Percentiles rank a stretch among this genome's conserved stretches.
These are phyloP conservation scores for Chelonia mydas DNA, from an alignment of 2,797 vertebrate genomes.

Conservation along the genomic window DNA sequence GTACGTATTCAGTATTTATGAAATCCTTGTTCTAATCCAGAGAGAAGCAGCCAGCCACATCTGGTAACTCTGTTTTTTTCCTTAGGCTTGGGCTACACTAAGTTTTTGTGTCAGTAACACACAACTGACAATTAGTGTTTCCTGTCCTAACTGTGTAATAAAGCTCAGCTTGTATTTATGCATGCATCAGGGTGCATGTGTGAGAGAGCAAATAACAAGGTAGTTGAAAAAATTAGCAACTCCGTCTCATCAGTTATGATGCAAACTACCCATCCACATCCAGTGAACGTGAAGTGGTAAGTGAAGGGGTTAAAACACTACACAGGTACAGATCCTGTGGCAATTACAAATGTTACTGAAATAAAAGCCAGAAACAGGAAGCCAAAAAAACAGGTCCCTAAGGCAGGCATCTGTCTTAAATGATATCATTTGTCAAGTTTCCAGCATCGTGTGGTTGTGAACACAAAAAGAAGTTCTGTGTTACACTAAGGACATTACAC, in stretches of 20 bases:
- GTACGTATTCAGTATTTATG: not conserved
- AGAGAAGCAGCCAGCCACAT: not conserved
- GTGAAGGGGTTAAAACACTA: conserved; percentile 80
- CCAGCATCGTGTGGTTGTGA: conserved; percentile 81
- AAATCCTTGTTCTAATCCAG: not conserved
- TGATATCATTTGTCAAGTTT: conserved; percentile 85
- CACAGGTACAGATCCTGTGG: conserved; percentile 80
- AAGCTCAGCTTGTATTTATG: conserved; percentile 36
- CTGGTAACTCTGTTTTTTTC: not conserved
- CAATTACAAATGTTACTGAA: conserved; percentile 83
- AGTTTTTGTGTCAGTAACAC: conserved; percentile 8
- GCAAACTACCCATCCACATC: not conserved
- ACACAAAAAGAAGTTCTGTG: conserved; percentile 79
- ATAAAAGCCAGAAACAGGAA: conserved; percentile 87
- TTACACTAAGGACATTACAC: conserved; percentile 75
- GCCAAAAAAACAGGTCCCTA: conserved; percentile 82
- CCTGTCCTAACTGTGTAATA: not conserved
- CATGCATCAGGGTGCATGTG: not conserved
- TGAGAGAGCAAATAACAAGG: not conserved
- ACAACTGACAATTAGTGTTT: not conserved
- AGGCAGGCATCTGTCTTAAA: conserved; percentile 86
- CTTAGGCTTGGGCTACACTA: not conserved
- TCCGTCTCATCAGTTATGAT: not conserved
- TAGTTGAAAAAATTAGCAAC: not conserved
- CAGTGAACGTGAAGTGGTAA: conserved; percentile 32